Percentiles rank a stretch among this genome's conserved stretches.
These are phyloP conservation scores for Hoplostethus mediterraneus DNA, from an alignment of 2,797 vertebrate species.

Conservation along the genomic window DNA sequence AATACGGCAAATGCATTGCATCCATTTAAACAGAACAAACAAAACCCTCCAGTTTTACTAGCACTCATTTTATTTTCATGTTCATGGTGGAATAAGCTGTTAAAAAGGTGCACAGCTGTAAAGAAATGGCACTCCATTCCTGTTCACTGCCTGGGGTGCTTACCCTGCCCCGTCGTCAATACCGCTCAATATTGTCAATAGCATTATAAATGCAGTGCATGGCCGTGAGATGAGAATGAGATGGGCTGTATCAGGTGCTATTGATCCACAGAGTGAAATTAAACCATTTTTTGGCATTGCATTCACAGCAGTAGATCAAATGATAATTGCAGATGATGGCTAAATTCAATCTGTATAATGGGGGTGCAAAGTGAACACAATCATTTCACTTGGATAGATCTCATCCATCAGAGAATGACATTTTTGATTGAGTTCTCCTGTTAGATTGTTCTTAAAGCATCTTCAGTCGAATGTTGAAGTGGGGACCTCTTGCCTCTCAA, in stretches of 20 bases:
- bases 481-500: conserved; percentile 23
- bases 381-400: conserved; percentile 63
- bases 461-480: conserved; percentile 12
- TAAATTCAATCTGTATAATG: conserved; percentile 61
- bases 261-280: conserved; percentile 75
- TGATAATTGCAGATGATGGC: conserved; percentile 72
- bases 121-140: conserved; percentile 64
- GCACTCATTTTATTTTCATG: conserved; percentile 34
- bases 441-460: conserved; percentile 34
- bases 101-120: conserved; percentile 54
- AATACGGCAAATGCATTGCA: not conserved
- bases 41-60: conserved; percentile 24
- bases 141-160: conserved; percentile 57
- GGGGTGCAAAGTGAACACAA: conserved; percentile 62
- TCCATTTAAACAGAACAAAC: conserved; percentile 36
- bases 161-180: conserved; percentile 67
- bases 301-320: conserved; percentile 71
- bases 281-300: conserved; percentile 73
- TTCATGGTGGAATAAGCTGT: conserved; percentile 60
- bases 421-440: conserved; percentile 41
- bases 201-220: conserved; percentile 71
- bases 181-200: conserved; percentile 77
- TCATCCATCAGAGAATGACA: conserved; percentile 61
- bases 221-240: conserved; percentile 62
- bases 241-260: conserved; percentile 71